Percentiles rank a stretch among this genome's conserved stretches.
phyloP scores from a whole-genome alignment of 2,113 vertebrate genomes.

The Hirundichthys speculiger region DNA sequence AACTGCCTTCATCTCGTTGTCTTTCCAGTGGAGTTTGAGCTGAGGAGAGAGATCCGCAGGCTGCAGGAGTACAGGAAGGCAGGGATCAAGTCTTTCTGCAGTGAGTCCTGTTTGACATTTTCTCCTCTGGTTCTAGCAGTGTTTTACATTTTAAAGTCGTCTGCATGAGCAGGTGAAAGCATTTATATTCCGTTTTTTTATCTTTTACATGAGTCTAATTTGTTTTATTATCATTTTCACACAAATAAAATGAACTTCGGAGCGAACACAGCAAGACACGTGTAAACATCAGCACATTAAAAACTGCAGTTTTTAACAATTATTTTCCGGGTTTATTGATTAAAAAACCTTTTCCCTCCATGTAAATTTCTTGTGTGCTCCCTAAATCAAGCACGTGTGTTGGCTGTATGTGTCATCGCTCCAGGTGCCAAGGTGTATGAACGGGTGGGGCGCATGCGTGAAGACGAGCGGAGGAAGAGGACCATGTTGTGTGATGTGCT shows the following conservation, averaged over 20 bases:
- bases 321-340: too few species aligned
- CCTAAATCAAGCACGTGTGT: too few species aligned
- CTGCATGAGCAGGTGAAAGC: constrained; percentile 6
- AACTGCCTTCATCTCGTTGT: constrained; percentile 21
- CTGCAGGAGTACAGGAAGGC: constrained; percentile 95
- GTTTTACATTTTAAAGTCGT: constrained; percentile 17
- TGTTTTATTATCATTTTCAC: too few species aligned
- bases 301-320: too few species aligned
- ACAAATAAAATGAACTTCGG: too few species aligned
- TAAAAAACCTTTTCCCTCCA: too few species aligned
- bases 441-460: constrained; percentile 87
- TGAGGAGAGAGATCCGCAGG: constrained; percentile 90
- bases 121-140: constrained; percentile 3
- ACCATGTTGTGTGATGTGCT: constrained; percentile 95
- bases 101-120: constrained; percentile 82
- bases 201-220: constrained; percentile 6
- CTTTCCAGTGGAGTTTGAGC: constrained; percentile 94
- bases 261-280: too few species aligned
- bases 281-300: too few species aligned
- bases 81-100: constrained; percentile 96
- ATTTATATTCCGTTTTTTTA: constrained; percentile 25
- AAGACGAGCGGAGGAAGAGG: constrained; percentile 92
- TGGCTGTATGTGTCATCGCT: neutral
- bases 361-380: too few species aligned
- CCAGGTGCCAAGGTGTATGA: constrained; percentile 94